phyloP scores from a whole-genome alignment of 2,797 vertebrate genomes.

The Lutjanus argentimaculatus region DNA sequence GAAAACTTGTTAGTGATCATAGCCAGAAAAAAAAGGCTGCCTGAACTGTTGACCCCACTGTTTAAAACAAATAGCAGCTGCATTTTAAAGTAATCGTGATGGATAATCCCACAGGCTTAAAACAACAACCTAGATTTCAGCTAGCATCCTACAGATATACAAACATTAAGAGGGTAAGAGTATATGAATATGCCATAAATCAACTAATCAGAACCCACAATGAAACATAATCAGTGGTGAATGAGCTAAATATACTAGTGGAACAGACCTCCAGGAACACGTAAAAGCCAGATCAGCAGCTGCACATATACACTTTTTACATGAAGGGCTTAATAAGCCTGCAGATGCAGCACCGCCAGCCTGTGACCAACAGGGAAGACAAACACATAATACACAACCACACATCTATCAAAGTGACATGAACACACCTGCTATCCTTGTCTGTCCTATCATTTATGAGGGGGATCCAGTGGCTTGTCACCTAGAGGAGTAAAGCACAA shows the following conservation, averaged over 20 bases:
- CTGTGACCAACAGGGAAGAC: slow-evolving; percentile 7
- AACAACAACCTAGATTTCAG: too few species aligned
- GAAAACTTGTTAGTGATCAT: too few species aligned
- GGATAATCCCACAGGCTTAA: too few species aligned
- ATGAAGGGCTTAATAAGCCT: not conserved
- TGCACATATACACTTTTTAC: not conserved
- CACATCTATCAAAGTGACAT: slow-evolving; percentile 1
- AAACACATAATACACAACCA: not conserved
- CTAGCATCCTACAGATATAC: too few species aligned
- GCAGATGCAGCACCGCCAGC: not conserved
- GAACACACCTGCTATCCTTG: slow-evolving; percentile 96
- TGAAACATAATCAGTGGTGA: not conserved
- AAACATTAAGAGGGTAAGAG: too few species aligned
- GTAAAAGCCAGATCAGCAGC: not conserved
- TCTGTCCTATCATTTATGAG: slow-evolving; percentile 98
- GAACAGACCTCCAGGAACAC: not conserved
- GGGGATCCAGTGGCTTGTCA: slow-evolving; percentile 99
- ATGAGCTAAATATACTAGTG: not conserved
- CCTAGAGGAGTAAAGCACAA: slow-evolving; percentile 80
- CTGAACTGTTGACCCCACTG: too few species aligned
- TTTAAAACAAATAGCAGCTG: too few species aligned
- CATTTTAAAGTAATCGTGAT: too few species aligned
- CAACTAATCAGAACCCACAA: not conserved
- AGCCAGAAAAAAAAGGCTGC: too few species aligned
- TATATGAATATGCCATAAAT: too few species aligned